Conservation (phyloP, 2,888 invertebrate genomes). For the Dicranocentrus wangi region DNA sequence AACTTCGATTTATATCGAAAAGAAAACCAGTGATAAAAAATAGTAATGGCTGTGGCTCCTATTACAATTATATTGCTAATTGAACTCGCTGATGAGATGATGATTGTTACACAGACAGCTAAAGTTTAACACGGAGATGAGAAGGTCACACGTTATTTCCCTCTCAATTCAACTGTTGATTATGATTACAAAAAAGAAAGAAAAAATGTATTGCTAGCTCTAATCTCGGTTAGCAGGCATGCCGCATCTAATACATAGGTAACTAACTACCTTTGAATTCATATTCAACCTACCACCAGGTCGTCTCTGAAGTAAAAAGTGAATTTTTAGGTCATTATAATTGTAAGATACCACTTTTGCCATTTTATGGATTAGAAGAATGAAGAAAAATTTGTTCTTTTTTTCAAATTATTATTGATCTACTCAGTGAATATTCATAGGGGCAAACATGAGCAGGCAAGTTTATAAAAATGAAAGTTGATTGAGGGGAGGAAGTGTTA, state of each 20-base stretch:
- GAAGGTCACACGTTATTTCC: conserved; percentile 18
- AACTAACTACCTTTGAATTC: neutral
- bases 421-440: too few species aligned
- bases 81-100: conserved; percentile 43
- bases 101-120: neutral
- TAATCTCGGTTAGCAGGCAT: neutral
- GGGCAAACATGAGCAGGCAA: neutral
- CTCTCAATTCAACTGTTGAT: neutral
- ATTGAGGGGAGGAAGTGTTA: too few species aligned
- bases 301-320: conserved; percentile 23
- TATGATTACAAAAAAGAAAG: neutral
- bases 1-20: neutral
- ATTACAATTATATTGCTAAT: conserved; percentile 38
- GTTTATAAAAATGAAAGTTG: conserved; percentile 8
- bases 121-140: neutral
- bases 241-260: neutral
- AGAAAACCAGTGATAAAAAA: neutral
- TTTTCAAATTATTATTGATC: too few species aligned
- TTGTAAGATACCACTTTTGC: conserved; percentile 23
- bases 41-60: neutral
- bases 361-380: conserved; percentile 14
- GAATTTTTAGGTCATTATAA: conserved; percentile 34
- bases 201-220: neutral
- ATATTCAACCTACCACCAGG: too few species aligned
- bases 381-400: neutral